These are phyloP conservation scores for Sarcophaga rosellei DNA, from an alignment of 2,888 invertebrate genomes.

Conservation along the genomic window DNA sequence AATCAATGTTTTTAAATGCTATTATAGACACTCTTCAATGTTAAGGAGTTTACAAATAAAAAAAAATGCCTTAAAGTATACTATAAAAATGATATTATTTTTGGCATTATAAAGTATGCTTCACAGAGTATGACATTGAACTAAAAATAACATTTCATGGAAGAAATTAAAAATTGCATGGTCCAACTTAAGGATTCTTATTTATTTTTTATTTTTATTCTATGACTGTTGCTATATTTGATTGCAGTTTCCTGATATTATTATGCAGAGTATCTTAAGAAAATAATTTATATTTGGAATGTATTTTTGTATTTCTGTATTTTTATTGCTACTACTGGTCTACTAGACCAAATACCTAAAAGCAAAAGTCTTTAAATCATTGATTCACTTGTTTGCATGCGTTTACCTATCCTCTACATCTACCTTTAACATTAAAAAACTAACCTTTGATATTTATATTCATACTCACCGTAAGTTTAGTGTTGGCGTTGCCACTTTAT, in stretches of 20 bases:
- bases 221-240: too few relatives aligned
- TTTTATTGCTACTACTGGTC: too few relatives aligned
- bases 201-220: background rate
- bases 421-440: background rate
- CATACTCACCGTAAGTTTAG: constrained; percentile 82
- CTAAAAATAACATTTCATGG: background rate
- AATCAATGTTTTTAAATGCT: background rate
- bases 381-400: too few relatives aligned
- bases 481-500: constrained; percentile 84
- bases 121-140: background rate
- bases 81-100: background rate
- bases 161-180: background rate
- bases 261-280: too few relatives aligned
- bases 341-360: too few relatives aligned
- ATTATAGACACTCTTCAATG: background rate
- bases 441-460: background rate
- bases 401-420: too few relatives aligned
- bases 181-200: background rate
- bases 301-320: too few relatives aligned
- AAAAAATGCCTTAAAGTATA: background rate
- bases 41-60: background rate
- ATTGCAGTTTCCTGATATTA: too few relatives aligned
- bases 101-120: background rate
- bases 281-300: too few relatives aligned
- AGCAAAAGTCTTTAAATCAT: too few relatives aligned